phyloP scores from a whole-genome alignment of 2,797 vertebrate genomes.

The Novumbra hubbsi region DNA sequence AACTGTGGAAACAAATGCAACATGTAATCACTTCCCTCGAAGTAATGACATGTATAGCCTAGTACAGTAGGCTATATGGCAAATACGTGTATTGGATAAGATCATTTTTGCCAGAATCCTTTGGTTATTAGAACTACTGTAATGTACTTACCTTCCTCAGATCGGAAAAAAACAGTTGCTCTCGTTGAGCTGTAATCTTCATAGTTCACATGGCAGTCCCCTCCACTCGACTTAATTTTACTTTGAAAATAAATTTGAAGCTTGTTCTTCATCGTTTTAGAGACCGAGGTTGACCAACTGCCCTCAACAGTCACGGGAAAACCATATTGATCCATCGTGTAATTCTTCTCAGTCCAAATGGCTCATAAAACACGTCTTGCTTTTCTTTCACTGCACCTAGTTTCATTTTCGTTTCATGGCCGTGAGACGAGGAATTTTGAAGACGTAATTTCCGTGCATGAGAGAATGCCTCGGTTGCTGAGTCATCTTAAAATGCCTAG shows the following conservation, averaged over 20 bases:
- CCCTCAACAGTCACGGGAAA: constrained; percentile 57
- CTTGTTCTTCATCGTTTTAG: constrained; percentile 52
- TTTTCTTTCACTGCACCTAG: background rate
- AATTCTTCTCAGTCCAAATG: background rate
- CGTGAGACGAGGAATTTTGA: background rate
- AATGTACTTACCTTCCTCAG: constrained; percentile 53
- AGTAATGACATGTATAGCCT: background rate
- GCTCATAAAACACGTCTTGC: background rate
- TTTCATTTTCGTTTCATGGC: constrained; percentile 32
- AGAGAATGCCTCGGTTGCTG: background rate
- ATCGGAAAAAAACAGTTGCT: constrained; percentile 56
- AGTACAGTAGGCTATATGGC: background rate
- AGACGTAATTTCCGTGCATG: background rate
- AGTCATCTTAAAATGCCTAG: no score
- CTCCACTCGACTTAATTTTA: constrained; percentile 64
- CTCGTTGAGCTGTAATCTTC: constrained; percentile 26
- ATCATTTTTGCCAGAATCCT: background rate
- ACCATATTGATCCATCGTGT: constrained; percentile 34
- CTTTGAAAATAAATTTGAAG: constrained; percentile 72
- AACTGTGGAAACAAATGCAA: constrained; percentile 34
- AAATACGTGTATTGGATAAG: background rate
- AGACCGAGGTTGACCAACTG: constrained; percentile 41
- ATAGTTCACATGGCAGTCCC: constrained; percentile 63
- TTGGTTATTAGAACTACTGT: constrained; percentile 10
- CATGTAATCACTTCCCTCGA: background rate